Conservation (phyloP, 2,888 invertebrate genomes). For the Cactoblastis cactorum region DNA sequence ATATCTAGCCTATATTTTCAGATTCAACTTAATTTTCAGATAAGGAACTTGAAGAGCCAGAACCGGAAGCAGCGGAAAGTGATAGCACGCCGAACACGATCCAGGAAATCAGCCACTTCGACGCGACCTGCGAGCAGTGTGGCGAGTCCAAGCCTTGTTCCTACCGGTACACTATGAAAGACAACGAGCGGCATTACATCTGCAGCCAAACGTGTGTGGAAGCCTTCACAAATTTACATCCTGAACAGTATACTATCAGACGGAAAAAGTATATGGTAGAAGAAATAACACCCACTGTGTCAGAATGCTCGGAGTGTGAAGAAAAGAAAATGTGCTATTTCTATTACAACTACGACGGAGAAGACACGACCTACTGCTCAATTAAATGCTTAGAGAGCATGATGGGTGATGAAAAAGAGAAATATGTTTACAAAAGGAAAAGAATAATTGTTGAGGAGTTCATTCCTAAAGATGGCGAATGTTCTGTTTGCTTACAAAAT, state of each 20-base stretch:
- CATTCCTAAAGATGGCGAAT: slow-evolving; percentile 40
- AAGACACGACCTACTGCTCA: slow-evolving; percentile 76
- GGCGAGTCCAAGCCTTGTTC: slow-evolving; percentile 44
- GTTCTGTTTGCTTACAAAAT: slow-evolving; percentile 70
- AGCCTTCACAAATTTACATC: slow-evolving; percentile 56
- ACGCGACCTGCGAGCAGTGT: slow-evolving; percentile 71
- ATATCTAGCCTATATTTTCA: no score
- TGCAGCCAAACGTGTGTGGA: slow-evolving; percentile 74
- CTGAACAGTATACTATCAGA: slow-evolving; percentile 45
- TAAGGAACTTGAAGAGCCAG: slow-evolving; percentile 69
- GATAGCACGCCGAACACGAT: slow-evolving; percentile 51
- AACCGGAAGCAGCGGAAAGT: slow-evolving; percentile 47
- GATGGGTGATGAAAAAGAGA: slow-evolving; percentile 75
- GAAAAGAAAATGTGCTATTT: slow-evolving; percentile 65
- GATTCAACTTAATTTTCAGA: slow-evolving; percentile 39
- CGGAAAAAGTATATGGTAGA: slow-evolving; percentile 61
- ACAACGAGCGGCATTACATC: slow-evolving; percentile 50
- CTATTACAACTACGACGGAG: slow-evolving; percentile 66
- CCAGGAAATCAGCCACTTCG: slow-evolving; percentile 53
- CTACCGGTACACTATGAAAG: slow-evolving; percentile 47
- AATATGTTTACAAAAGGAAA: slow-evolving; percentile 75
- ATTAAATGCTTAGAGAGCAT: slow-evolving; percentile 73
- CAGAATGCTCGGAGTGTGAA: slow-evolving; percentile 65
- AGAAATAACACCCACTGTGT: slow-evolving; percentile 49
- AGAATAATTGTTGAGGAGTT: slow-evolving; percentile 71